phyloP scores from a whole-genome alignment of 92 coral and sea anemone genomes.

The Parazoanthus atlanticus region DNA sequence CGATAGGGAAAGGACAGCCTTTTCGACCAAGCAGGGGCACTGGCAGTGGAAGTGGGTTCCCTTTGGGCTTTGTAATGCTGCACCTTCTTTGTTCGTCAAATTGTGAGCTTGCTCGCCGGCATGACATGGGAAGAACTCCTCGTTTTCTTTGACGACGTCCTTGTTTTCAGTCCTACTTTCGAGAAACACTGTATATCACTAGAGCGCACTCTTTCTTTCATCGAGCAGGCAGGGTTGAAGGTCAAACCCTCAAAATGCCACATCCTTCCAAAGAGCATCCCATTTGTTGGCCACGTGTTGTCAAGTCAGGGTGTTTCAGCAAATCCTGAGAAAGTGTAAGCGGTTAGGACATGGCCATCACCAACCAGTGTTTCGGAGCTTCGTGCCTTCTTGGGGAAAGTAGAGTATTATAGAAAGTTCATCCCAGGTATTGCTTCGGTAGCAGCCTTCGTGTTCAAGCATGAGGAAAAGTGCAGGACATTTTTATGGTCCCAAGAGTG shows the following conservation, averaged over 20 bases:
- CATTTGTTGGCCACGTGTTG: no score
- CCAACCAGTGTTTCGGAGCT: conserved; percentile 43
- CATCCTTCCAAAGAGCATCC: not conserved
- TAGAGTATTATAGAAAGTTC: not conserved
- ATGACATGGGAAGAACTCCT: conserved; percentile 47
- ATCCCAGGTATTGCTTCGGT: no score
- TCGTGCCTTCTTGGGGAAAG: conserved; percentile 40
- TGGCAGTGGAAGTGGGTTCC: conserved; percentile 51
- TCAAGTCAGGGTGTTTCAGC: conserved; percentile 37
- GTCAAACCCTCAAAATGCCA: conserved; percentile 40
- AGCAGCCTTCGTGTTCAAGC: no score
- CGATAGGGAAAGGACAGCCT: conserved; percentile 1
- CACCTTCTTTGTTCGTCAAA: conserved; percentile 41
- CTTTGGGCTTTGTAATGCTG: conserved; percentile 52
- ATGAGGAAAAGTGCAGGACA: not conserved
- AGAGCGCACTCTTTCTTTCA: conserved; percentile 20
- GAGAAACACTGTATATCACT: conserved; percentile 37
- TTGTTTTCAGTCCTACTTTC: conserved; percentile 30
- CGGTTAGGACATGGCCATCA: conserved; percentile 32
- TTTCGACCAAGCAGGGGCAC: not conserved
- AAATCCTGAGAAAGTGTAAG: conserved; percentile 51
- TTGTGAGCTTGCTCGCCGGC: conserved; percentile 27
- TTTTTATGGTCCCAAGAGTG: conserved; percentile 38
- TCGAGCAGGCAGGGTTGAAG: conserved; percentile 5
- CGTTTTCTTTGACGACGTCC: conserved; percentile 47